Base-by-base conservation (phyloP, 2,797 vertebrate genomes). In the Melanotaenia trifasciata region DNA sequence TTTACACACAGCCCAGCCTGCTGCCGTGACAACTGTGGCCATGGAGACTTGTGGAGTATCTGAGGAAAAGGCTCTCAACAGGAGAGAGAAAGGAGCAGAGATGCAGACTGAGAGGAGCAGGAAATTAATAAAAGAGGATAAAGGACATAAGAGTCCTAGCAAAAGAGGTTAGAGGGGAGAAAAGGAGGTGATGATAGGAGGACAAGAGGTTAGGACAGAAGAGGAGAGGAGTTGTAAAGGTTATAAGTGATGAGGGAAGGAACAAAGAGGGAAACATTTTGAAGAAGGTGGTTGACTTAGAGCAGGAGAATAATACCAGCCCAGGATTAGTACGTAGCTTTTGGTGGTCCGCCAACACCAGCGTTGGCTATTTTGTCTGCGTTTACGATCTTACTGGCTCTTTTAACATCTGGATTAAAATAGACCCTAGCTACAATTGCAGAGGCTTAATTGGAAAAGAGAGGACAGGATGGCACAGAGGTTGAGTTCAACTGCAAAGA, bases 21-120 rank as follows among this genome's bases (percentile, higher is more conserved):
- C 89, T 94, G 83, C 89, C 85, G 75, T 90, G 92, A 92, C 90
- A 93, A 93, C 93, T 86, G 90, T 92, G 90, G 70, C 85, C 89
- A 93, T 93, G 89, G 89, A 89, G 89, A 94, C 90, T 72, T 85
- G 87, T 76, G 71, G 76, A 84, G 76, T 72, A 68, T 86, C 67
- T 2, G 45, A 66, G 60, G 75, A 80, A 80, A 74, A 74, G 67
- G 68, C 76, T 87, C 75, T 87, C 64, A 51, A 71, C 53, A 68
- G 70, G 51, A 73, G 70, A 72, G 24, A 62, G 64, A 66, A 45
- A 74, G 5, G 58, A 51, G 24, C 26, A 13, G 58, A 83, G 54
- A 77, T 26, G 24, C 24, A 24, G 71, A 56, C 8, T 58, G 58
- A 72, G 72, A 71, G 68, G 61, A 70, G 57, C 56, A 65, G 33